Evolutionary conservation across 2,113 vertebrate genomes (phyloP).

Genomic region (Australoheros scitulus): DNA sequence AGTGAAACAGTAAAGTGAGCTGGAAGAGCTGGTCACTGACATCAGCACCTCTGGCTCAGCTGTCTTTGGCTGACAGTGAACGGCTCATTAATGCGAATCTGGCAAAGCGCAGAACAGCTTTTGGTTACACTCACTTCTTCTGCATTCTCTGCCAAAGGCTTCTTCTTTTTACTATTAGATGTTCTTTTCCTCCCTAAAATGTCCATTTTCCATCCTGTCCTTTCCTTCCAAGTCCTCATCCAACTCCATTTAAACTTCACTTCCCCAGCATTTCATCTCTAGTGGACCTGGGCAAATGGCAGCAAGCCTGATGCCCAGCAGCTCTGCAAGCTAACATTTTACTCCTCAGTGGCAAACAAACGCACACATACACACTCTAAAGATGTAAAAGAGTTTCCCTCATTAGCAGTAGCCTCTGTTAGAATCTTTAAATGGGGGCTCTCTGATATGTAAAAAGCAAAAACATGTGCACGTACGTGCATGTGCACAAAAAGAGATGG

Average conservation of each 20-base stretch:
- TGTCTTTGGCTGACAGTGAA: conserved; percentile 18
- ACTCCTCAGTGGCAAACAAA: conserved; percentile 45
- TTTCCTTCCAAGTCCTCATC: conserved; percentile 3
- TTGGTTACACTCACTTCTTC: conserved; percentile 21
- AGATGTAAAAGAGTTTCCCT: neutral
- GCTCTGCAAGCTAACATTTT: conserved; percentile 11
- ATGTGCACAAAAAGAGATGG: conserved; percentile 2
- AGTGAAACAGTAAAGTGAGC: conserved; percentile 23
- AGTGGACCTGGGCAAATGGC: neutral
- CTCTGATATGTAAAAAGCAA: neutral
- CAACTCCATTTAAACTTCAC: neutral
- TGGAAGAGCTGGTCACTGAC: neutral
- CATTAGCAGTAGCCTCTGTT: neutral
- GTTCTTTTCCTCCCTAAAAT: conserved; percentile 2
- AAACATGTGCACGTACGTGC: neutral
- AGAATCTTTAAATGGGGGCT: conserved; percentile 17
- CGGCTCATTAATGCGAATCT: conserved; percentile 34
- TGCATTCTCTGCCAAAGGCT: neutral
- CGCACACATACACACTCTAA: conserved; percentile 7
- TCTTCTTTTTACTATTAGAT: conserved; percentile 12
- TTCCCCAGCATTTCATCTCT: conserved; percentile 21
- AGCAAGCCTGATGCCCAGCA: conserved; percentile 34
- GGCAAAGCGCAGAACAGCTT: conserved; percentile 20
- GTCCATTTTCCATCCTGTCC: conserved; percentile 32
- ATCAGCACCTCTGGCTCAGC: conserved; percentile 38